phyloP scores from a whole-genome alignment of 2,888 invertebrate genomes.

The Volucella bombylans region DNA sequence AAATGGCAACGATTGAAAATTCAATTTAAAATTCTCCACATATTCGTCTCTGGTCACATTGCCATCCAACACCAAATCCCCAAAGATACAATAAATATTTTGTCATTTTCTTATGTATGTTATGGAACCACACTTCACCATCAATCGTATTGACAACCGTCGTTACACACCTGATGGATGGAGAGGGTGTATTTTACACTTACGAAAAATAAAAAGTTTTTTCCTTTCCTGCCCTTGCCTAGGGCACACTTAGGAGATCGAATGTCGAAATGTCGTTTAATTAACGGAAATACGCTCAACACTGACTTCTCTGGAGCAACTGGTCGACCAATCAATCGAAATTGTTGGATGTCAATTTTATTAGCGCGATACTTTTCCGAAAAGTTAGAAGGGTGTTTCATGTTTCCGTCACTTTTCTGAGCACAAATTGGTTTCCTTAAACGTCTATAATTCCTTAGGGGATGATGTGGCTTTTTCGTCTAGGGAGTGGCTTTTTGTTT shows the following conservation, averaged over 20 bases:
- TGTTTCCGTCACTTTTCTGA: background rate
- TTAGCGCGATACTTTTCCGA: conserved; percentile 23
- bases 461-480: conserved; percentile 8
- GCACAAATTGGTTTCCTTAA: background rate
- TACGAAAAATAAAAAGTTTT: conserved; percentile 33
- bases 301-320: conserved; percentile 16
- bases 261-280: conserved; percentile 45
- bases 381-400: conserved; percentile 13
- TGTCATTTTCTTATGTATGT: conserved; percentile 20
- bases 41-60: background rate
- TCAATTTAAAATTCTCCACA: no score
- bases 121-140: background rate
- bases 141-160: conserved; percentile 18
- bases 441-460: background rate
- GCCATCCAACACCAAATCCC: conserved; percentile 25
- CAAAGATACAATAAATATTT: conserved; percentile 34
- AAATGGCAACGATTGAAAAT: no score
- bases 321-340: conserved; percentile 42
- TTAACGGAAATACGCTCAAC: conserved; percentile 45
- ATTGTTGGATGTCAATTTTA: conserved; percentile 38
- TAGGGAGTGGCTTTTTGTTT: conserved; percentile 16
- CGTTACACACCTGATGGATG: conserved; percentile 5
- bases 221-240: background rate
- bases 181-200: background rate
- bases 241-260: background rate